Percentiles rank a stretch among this genome's conserved stretches.
Evolutionary conservation across 1,140 invertebrate species (phyloP).

Genomic region (Drosophila trapezifrons): DNA sequence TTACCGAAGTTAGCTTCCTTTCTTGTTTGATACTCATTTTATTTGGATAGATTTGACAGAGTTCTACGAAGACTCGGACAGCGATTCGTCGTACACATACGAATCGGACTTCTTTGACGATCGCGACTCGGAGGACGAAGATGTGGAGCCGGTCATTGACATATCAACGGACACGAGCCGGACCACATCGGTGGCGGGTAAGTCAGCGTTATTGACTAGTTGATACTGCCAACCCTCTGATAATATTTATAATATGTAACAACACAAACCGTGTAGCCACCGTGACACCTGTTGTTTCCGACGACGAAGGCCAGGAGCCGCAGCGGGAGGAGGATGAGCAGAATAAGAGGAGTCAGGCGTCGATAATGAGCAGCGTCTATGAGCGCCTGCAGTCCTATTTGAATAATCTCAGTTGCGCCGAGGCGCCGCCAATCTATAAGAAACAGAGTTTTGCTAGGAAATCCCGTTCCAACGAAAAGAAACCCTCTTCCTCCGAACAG

Average conservation of each 20-base stretch:
- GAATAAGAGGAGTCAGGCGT: slow-evolving; percentile 2
- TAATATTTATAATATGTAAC: slow-evolving; percentile 77
- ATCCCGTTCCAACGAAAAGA: slow-evolving; percentile 60
- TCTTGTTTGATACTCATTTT: not conserved
- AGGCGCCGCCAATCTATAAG: slow-evolving; percentile 60
- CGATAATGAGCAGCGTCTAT: slow-evolving; percentile 15
- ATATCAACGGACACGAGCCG: slow-evolving; percentile 68
- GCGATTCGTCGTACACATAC: slow-evolving; percentile 56
- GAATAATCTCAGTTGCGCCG: slow-evolving; percentile 62
- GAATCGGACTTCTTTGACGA: slow-evolving; percentile 65
- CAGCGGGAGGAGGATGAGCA: slow-evolving; percentile 10
- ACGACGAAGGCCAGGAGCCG: slow-evolving; percentile 54
- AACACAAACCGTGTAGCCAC: slow-evolving; percentile 76
- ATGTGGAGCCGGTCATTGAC: slow-evolving; percentile 55
- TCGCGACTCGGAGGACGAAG: slow-evolving; percentile 58
- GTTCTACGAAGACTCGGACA: slow-evolving; percentile 43
- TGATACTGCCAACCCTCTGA: slow-evolving; percentile 82
- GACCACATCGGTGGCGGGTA: slow-evolving; percentile 66
- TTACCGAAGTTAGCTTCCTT: no score
- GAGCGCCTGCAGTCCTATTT: slow-evolving; percentile 64
- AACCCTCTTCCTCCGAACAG: slow-evolving; percentile 36
- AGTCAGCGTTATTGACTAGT: slow-evolving; percentile 61
- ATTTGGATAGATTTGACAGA: slow-evolving; percentile 37
- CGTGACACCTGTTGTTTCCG: slow-evolving; percentile 80
- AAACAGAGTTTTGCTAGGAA: slow-evolving; percentile 49